A percentile compares a stretch with the other conserved stretches of the same genome.
Conservation (phyloP, 2,113 vertebrate genomes). For the Sterrhoptilus dennistouni region DNA sequence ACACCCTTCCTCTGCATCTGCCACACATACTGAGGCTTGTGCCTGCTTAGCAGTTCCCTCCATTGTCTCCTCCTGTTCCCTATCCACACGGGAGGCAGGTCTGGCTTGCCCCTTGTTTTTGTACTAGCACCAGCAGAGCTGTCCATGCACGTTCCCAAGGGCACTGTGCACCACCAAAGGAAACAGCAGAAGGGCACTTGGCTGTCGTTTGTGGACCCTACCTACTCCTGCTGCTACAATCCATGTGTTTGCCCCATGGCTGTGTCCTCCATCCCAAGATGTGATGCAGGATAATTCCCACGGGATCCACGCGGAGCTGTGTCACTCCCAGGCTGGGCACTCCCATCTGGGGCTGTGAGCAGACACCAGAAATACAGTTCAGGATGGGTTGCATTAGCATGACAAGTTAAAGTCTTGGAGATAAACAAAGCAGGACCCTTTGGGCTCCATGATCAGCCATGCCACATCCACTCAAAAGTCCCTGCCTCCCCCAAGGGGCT, state of each 20-base stretch:
- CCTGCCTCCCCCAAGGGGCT: not conserved
- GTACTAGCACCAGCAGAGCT: not conserved
- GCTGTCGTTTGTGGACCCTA: not conserved
- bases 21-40: rapidly evolving
- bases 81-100: not conserved
- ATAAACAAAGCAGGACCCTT: not conserved
- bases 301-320: rapidly evolving
- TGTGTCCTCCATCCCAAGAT: not conserved
- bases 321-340: not conserved
- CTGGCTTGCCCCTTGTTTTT: not conserved
- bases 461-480: not conserved
- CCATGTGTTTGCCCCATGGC: not conserved
- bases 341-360: rapidly evolving
- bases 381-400: not conserved
- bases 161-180: not conserved
- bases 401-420: not conserved
- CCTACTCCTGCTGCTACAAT: not conserved
- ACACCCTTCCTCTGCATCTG: not conserved
- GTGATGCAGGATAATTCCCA: not conserved
- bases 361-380: not conserved
- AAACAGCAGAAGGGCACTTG: not conserved
- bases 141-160: not conserved
- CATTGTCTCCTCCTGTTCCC: rapidly evolving
- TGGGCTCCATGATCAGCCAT: not conserved
- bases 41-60: not conserved